These are phyloP conservation scores for Antechinus flavipes DNA, from an alignment of 2,113 vertebrate species.

Conservation along the genomic window DNA sequence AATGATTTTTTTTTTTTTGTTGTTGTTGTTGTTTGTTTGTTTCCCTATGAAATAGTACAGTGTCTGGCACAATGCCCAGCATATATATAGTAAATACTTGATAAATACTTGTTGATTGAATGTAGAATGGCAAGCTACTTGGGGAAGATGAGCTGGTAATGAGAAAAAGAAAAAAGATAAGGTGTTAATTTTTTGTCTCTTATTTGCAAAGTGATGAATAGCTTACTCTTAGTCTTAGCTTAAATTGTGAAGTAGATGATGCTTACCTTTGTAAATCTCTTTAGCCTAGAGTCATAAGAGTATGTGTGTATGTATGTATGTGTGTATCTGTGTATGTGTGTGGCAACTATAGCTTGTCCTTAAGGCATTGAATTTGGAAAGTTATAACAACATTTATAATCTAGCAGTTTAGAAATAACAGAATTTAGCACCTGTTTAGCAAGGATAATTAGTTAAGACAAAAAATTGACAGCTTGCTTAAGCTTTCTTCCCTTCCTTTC, in stretches of 20 bases:
- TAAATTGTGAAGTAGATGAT: neutral
- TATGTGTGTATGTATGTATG: neutral
- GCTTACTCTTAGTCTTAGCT: neutral
- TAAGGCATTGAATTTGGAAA: neutral
- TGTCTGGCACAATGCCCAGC: too few species aligned
- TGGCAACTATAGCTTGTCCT: neutral
- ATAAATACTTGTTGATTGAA: neutral
- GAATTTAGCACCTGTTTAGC: neutral
- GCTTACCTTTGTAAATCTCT: neutral
- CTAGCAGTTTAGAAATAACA: neutral
- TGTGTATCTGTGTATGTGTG: too few species aligned
- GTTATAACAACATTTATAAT: neutral
- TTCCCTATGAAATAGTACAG: neutral
- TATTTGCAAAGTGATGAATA: neutral
- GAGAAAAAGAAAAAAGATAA: neutral
- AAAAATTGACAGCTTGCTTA: neutral
- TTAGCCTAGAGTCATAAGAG: neutral
- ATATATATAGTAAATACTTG: too few species aligned
- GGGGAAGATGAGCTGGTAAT: neutral
- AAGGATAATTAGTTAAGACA: neutral
- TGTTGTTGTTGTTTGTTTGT: too few species aligned
- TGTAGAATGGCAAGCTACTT: neutral
- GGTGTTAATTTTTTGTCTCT: neutral
- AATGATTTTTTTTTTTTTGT: neutral
- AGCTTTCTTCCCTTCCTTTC: neutral